These are phyloP conservation scores for Melanotaenia duboulayi DNA, from an alignment of 2,113 vertebrate genomes.

Conservation along the genomic window DNA sequence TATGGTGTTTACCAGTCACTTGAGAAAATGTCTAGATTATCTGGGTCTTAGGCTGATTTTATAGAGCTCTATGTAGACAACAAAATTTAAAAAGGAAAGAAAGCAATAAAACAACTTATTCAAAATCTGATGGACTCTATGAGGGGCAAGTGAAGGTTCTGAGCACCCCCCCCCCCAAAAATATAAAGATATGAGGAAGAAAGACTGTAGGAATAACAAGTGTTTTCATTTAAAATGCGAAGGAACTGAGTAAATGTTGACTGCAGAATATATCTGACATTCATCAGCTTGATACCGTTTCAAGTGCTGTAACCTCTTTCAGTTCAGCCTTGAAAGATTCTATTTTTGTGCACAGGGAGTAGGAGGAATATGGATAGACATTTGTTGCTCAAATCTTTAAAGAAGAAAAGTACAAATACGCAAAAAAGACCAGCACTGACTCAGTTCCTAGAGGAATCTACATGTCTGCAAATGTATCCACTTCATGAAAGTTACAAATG, in stretches of 20 bases:
- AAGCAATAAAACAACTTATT: too few relatives aligned
- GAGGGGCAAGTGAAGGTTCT: too few relatives aligned
- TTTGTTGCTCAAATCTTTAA: slow-evolving; percentile 4
- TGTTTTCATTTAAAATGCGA: too few relatives aligned
- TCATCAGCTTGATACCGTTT: slow-evolving; percentile 5
- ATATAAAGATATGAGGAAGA: too few relatives aligned
- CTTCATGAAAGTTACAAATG: background rate
- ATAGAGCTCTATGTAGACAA: too few relatives aligned
- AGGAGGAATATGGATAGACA: background rate
- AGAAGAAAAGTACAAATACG: background rate
- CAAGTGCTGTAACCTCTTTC: background rate
- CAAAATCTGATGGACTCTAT: too few relatives aligned
- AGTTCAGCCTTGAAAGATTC: background rate
- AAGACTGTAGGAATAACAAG: too few relatives aligned
- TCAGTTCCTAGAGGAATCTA: slow-evolving; percentile 1
- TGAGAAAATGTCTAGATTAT: background rate
- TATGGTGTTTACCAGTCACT: background rate
- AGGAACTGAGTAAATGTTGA: too few relatives aligned
- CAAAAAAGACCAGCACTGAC: background rate
- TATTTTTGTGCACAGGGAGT: background rate
- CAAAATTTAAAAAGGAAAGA: too few relatives aligned
- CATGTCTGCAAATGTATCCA: background rate
- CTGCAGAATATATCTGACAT: background rate
- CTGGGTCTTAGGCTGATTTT: too few relatives aligned
- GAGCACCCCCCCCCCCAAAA: too few relatives aligned